Percentiles rank a stretch among this genome's conserved stretches.
These are phyloP conservation scores for Sitophilus oryzae DNA, from an alignment of 1,140 invertebrate genomes.

Conservation along the genomic window DNA sequence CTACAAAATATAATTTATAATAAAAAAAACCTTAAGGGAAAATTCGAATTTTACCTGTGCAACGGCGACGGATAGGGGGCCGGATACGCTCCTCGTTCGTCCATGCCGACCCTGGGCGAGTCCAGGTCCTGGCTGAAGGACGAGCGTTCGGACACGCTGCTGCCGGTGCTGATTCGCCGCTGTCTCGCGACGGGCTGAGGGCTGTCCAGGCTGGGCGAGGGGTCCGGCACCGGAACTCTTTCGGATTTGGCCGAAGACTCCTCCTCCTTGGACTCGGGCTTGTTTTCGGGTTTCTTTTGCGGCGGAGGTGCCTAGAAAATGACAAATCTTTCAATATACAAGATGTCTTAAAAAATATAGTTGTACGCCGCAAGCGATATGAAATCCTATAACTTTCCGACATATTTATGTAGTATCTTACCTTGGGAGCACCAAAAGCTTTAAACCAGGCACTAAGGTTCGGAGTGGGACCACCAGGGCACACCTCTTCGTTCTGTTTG, in stretches of 20 bases:
- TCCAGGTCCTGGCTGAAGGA: conserved; percentile 69
- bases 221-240: conserved; percentile 31
- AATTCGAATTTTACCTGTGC: conserved; percentile 41
- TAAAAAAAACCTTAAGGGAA: too few relatives aligned
- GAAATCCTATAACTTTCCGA: background rate
- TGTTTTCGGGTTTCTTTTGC: conserved; percentile 44
- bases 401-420: conserved; percentile 21
- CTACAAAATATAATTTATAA: conserved; percentile 3
- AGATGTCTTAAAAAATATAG: background rate
- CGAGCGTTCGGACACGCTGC: conserved; percentile 66
- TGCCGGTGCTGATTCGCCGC: conserved; percentile 62
- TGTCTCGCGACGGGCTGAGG: conserved; percentile 53
- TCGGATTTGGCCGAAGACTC: conserved; percentile 31
- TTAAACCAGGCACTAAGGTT: conserved; percentile 87
- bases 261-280: conserved; percentile 44
- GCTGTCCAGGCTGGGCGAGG: conserved; percentile 45
- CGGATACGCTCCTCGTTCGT: conserved; percentile 53
- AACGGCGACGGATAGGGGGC: conserved; percentile 60
- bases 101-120: conserved; percentile 58
- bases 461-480: conserved; percentile 56
- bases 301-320: conserved; percentile 21
- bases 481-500: conserved; percentile 23
- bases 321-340: background rate
- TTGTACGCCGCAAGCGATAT: background rate
- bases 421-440: conserved; percentile 77